Evolutionary conservation across 92 coral and sea anemone genomes (phyloP).

Genomic region (Bergia sp.): DNA sequence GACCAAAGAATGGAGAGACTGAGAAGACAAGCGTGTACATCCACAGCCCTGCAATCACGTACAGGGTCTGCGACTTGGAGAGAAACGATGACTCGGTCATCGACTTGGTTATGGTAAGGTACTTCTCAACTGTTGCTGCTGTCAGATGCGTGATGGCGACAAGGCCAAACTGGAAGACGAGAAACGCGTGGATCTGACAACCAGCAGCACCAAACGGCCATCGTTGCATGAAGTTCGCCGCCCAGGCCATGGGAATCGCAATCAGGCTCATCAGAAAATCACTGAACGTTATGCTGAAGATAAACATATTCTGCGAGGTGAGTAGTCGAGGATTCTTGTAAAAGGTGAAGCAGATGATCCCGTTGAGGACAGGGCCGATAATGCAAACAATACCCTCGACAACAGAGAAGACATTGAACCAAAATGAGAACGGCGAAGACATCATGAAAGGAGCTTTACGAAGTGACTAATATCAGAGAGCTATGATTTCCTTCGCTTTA

Average conservation of each 20-base stretch:
- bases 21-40: conserved; percentile 53
- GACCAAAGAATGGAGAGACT: conserved; percentile 58
- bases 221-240: conserved; percentile 38
- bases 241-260: conserved; percentile 66
- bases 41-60: conserved; percentile 58
- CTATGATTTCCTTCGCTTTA: neutral
- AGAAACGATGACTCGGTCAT: conserved; percentile 49
- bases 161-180: conserved; percentile 66
- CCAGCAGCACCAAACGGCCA: conserved; percentile 65
- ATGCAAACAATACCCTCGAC: conserved; percentile 48
- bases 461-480: neutral
- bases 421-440: neutral
- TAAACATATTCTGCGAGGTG: conserved; percentile 53
- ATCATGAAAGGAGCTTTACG: neutral
- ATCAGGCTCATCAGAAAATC: conserved; percentile 63
- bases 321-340: conserved; percentile 44
- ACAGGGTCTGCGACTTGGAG: conserved; percentile 37
- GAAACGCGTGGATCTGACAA: conserved; percentile 68
- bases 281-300: conserved; percentile 63
- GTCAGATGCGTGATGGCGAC: conserved; percentile 68
- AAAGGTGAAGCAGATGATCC: conserved; percentile 24
- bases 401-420: conserved; percentile 43
- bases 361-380: conserved; percentile 20
- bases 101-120: conserved; percentile 60
- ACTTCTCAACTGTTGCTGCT: conserved; percentile 62